Percentiles rank a stretch among this genome's conserved stretches.
phyloP scores from a whole-genome alignment of 2,888 invertebrate genomes.

The Drosophila nr. perissopoda region DNA sequence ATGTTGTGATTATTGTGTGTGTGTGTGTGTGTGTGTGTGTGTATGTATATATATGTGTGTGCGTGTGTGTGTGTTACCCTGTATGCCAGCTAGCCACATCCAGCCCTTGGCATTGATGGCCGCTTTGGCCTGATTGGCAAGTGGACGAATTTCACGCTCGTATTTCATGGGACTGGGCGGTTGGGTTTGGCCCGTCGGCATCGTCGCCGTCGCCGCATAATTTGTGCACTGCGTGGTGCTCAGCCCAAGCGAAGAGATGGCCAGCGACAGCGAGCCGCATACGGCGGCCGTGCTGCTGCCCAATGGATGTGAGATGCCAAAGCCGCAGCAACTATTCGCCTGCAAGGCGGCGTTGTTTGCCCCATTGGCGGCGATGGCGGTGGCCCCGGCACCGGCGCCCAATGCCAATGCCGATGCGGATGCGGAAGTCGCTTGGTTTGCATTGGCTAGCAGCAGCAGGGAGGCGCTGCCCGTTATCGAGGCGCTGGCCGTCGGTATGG shows the following conservation, averaged over 20 bases:
- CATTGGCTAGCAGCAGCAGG: slow-evolving; percentile 63
- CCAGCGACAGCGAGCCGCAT: slow-evolving; percentile 83
- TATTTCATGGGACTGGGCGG: slow-evolving; percentile 85
- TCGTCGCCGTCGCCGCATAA: slow-evolving; percentile 57
- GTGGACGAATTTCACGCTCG: slow-evolving; percentile 87
- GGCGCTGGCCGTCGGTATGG: slow-evolving; percentile 70
- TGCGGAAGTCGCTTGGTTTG: slow-evolving; percentile 48
- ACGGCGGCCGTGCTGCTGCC: slow-evolving; percentile 83
- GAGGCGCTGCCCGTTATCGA: slow-evolving; percentile 56
- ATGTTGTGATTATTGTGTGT: background rate
- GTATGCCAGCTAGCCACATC: slow-evolving; percentile 93
- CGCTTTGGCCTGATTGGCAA: slow-evolving; percentile 88
- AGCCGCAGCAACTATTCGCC: slow-evolving; percentile 59
- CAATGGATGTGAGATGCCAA: slow-evolving; percentile 67
- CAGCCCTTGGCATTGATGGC: slow-evolving; percentile 91
- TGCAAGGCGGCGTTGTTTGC: slow-evolving; percentile 47
- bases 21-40: background rate
- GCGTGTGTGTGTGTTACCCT: slow-evolving; percentile 84
- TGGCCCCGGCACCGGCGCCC: slow-evolving; percentile 8
- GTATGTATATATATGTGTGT: rapidly evolving
- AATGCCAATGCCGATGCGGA: slow-evolving; percentile 40
- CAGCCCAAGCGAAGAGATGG: slow-evolving; percentile 81
- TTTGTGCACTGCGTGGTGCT: slow-evolving; percentile 72
- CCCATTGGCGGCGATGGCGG: slow-evolving; percentile 4
- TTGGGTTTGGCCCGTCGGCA: slow-evolving; percentile 65